Base-by-base conservation (phyloP, 2,888 invertebrate genomes). In the Anodontia alba region DNA sequence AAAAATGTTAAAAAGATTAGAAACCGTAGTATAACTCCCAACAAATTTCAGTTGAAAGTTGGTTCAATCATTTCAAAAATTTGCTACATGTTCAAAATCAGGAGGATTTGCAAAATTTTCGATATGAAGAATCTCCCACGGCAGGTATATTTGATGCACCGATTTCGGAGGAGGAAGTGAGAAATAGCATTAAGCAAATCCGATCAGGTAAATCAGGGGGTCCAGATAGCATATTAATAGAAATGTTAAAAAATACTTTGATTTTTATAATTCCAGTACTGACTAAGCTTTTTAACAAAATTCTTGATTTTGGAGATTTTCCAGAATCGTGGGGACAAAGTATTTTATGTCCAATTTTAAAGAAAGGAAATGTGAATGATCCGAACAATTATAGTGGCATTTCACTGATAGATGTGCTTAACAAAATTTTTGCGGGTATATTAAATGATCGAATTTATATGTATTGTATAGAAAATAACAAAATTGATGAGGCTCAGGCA, bases 321-420 rank as follows among this genome's bases (percentile, higher is more conserved):
- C 73, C 73, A 12, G 31, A 43, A 29, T 36, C 66, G 10, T 73
- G 20, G 49, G 49, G 49, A 23, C 8, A 23, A 17, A 49, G 49
- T 49, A 49, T 49, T n/a, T 7, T 49, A 49, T 49, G 10, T 23
- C 49, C 49, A 3, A 49, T 49, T 49, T 62, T 57, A 33, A 57
- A 73, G 33, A 73, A 26, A 42, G 73, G 73, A 15, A 42, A 43
- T 43, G 42, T 26, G 5, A 26, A 73, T 23, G 66, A 10, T 17
- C 73, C 73, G 12, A 42, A 26, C 36, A 73, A 73, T 43, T 73
- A 73, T 42, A 57, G 73, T 20, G 73, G 73, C 20, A 73, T 73
- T 62, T 73, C 66, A 10, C 42, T 66, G 15, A 66, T 73, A 7
- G 26, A 73, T 57, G 57, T 73, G 20, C 29, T 73, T 33, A 31